Conservation (phyloP, 2,797 vertebrate species). For the Okamejei kenojei region DNA sequence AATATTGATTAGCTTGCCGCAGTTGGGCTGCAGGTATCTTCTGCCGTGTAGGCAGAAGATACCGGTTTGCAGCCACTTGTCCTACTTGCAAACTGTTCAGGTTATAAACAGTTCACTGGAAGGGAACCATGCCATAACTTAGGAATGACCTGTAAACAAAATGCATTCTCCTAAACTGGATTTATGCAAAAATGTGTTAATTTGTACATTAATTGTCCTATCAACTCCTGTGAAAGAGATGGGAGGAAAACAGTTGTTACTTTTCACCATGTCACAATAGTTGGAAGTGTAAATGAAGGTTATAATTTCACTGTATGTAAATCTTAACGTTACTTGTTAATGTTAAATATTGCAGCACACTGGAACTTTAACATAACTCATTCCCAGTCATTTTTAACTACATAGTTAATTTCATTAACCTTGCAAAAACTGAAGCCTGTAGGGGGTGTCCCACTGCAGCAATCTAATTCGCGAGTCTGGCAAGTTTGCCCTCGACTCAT, state of each 20-base stretch:
- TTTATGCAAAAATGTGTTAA: neutral
- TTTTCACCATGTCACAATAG: neutral
- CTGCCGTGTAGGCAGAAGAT: too few species aligned
- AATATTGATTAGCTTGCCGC: too few species aligned
- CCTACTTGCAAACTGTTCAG: too few species aligned
- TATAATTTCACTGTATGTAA: neutral
- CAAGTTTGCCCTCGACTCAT: too few species aligned
- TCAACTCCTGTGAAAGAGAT: neutral
- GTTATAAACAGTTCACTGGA: too few species aligned
- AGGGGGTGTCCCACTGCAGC: too few species aligned
- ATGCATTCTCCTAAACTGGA: neutral
- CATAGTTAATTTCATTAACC: neutral
- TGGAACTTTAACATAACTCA: neutral
- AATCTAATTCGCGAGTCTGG: too few species aligned
- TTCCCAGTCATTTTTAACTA: neutral
- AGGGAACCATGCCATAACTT: too few species aligned
- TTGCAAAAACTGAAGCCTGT: conserved; percentile 2
- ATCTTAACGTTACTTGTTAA: neutral
- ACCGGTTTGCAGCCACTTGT: too few species aligned
- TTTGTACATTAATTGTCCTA: conserved; percentile 5
- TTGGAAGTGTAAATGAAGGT: conserved; percentile 9
- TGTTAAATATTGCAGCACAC: conserved; percentile 17
- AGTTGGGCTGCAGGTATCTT: too few species aligned
- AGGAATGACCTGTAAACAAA: too few species aligned
- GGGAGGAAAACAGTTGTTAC: neutral